Evolutionary conservation across 2,888 invertebrate genomes (phyloP), one percentile per base, ranked within the genome.

Genomic region (Temnothorax rugatulus): DNA sequence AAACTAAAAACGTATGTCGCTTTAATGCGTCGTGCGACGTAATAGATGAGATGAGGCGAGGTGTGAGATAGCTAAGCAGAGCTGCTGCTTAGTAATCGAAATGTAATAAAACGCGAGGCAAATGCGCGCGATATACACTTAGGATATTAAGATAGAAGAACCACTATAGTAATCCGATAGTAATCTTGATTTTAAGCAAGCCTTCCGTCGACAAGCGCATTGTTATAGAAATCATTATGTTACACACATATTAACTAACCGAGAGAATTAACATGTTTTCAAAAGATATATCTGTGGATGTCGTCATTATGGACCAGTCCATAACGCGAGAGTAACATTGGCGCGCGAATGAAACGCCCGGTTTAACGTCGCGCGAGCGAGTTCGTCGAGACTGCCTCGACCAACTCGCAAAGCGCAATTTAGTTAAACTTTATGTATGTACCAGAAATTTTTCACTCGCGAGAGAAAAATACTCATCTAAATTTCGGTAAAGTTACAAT

Each of bases 221-320:
- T 82, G 81, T 81, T 71, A 77, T 82, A 92, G 89, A 90, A 91
- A 88, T 90, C 89, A 92, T 91, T 87, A 90, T 87, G 89, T 89
- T 90, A 91, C 88, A 90, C 29, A 90, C 44, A 85, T 85, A 82
- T 81, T 83, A 85, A 87, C 77, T 87, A 90, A 90, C 84, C 81
- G 79, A 87, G 89, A 52, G 90, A 88, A 61, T 85, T 88, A 91
- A 86, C 90, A 92, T 92, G 87, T 92, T 91, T 88, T 73, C 91
- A 92, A 93, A 93, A 91, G 86, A 91, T 88, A 89, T 89, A 89
- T 90, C 90, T 87, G 88, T 11, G 59, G 87, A 44, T 38, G 47
- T 63, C 44, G 63, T 44, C 66, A 59, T 88, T 90, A 91, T 86
- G 90, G 91, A 92, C 92, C 93, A 90, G 93, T 93, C 93, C 87